Evolutionary conservation across 2,888 invertebrate species (phyloP), one percentile per base, ranked within the genome.

Genomic region (Diaprepes abbreviatus): DNA sequence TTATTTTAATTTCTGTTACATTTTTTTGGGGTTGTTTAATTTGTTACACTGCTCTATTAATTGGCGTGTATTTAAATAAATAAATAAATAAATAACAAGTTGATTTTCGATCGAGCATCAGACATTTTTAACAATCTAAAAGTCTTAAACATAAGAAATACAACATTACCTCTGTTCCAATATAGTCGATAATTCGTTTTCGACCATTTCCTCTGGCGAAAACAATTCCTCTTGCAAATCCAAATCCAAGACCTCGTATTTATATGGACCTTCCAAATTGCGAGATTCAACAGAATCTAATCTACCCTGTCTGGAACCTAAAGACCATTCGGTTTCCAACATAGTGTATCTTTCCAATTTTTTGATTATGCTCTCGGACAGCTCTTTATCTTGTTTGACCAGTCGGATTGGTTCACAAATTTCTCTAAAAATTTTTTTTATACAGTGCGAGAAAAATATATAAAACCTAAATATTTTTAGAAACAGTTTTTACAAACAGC

Each of bases 321-420:
- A 12, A n/a, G 36, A 54, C 2, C 16, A 0, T 7, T 54, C 28
- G 1, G 38, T 19, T 9, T 43, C 28, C 16, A 58, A 6, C 10
- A 43, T 36, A 38, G 19, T 16, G 14, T 28, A 58, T 12, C 6
- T 35, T 7, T 67, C 60, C 7, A 67, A 38, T 43, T 60, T 36
- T 21, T 54, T 38, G 6, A 59, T 60, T 31, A 67, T 54, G 19
- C 35, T 59, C 19, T 67, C 60, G 0, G 66, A 52, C 2, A 59
- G 40, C 21, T 67, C 60, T 21, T 21, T 17, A 16, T 67, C 52
- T 12, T 54, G 10, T 14, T 35, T 50, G 4, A 31, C 1, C 5
- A 52, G 17, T 12, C n/a, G 19, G 4, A 35, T 0, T 1, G 31
- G 21, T 21, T 35, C 48, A 31, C 5, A 19, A 1, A 31, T 24